A percentile compares a stretch with the other conserved stretches of the same genome.
These are phyloP conservation scores for Hirtodrosophila trivittata DNA, from an alignment of 2,888 invertebrate species.

Conservation along the genomic window DNA sequence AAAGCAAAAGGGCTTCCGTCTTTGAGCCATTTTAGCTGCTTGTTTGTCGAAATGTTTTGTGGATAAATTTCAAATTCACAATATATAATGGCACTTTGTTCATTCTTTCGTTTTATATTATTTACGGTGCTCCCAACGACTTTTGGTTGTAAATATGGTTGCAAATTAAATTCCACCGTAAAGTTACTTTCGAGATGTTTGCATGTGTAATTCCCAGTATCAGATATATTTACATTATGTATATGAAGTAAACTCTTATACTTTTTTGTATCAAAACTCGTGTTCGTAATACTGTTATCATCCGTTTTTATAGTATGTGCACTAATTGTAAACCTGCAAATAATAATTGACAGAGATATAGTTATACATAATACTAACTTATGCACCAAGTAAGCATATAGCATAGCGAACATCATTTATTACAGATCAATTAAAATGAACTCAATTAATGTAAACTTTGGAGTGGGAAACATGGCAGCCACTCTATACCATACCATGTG, in stretches of 20 bases:
- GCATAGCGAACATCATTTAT: too few relatives aligned
- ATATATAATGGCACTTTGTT: conserved; percentile 84
- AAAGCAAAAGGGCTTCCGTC: conserved; percentile 84
- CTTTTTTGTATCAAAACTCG: conserved; percentile 50
- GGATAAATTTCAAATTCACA: conserved; percentile 87
- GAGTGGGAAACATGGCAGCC: too few relatives aligned
- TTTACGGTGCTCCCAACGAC: conserved; percentile 83
- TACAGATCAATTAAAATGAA: too few relatives aligned
- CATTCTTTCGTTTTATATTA: conserved; percentile 85
- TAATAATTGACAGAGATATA: conserved; percentile 1
- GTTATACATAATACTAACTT: neutral
- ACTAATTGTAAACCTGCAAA: conserved; percentile 59
- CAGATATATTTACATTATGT: conserved; percentile 85
- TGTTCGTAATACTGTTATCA: conserved; percentile 31
- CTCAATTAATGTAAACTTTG: too few relatives aligned
- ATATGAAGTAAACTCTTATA: conserved; percentile 84
- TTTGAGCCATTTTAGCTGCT: conserved; percentile 85
- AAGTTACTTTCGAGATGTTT: conserved; percentile 83
- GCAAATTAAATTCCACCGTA: conserved; percentile 60
- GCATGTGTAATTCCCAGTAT: conserved; percentile 87
- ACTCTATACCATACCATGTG: too few relatives aligned
- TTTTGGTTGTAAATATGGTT: conserved; percentile 82
- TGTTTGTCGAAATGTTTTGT: conserved; percentile 81
- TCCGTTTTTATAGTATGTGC: conserved; percentile 36
- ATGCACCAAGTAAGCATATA: too few relatives aligned